A percentile compares a stretch with the other conserved stretches of the same genome.
phyloP scores from a whole-genome alignment of 1,140 invertebrate genomes.

The Oncopeltus fasciatus region DNA sequence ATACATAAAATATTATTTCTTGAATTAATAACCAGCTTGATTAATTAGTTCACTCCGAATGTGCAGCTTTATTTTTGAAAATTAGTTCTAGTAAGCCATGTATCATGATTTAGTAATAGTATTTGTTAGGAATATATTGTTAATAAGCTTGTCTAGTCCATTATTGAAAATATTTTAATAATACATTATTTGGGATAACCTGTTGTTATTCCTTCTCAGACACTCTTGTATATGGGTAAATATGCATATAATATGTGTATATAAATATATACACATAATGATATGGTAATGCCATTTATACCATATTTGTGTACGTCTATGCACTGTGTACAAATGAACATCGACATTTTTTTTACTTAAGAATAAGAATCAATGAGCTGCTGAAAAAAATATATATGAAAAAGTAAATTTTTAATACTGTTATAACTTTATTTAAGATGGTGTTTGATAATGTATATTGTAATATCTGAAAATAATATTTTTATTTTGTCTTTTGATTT shows the following conservation, averaged over 20 bases:
- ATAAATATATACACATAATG: not conserved
- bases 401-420: not conserved
- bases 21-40: too few species aligned
- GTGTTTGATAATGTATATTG: too few species aligned
- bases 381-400: not conserved
- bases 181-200: too few species aligned
- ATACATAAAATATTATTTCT: too few species aligned
- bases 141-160: not conserved
- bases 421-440: too few species aligned
- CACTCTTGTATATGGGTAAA: constrained; percentile 3
- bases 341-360: not conserved
- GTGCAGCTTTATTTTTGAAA: too few species aligned
- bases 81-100: too few species aligned
- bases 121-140: too few species aligned
- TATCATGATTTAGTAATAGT: too few species aligned
- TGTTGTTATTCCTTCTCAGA: not conserved
- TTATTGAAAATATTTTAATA: too few species aligned
- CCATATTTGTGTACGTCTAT: constrained; percentile 1
- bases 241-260: not conserved
- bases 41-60: too few species aligned
- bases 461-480: not conserved
- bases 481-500: not conserved
- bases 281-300: constrained; percentile 4
- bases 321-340: constrained; percentile 4
- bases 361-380: not conserved